Conservation (phyloP, 2,113 vertebrate genomes). For the Myotis lucifugus region DNA sequence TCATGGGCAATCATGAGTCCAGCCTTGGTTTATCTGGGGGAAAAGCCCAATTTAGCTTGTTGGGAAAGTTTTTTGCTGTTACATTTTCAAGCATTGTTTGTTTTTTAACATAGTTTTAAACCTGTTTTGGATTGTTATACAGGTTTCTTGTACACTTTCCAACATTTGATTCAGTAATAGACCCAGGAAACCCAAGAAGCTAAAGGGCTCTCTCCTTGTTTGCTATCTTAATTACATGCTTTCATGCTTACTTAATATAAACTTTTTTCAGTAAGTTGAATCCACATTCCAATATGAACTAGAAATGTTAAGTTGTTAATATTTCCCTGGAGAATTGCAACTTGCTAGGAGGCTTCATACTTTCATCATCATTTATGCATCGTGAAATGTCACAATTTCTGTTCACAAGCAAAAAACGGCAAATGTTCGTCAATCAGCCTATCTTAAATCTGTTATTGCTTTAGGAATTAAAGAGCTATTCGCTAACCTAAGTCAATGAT, state of each 20-base stretch:
- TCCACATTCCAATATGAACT: slow-evolving; percentile 49
- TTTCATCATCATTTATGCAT: slow-evolving; percentile 74
- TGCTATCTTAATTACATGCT: slow-evolving; percentile 55
- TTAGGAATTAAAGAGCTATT: slow-evolving; percentile 58
- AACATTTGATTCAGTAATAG: slow-evolving; percentile 12
- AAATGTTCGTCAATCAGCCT: slow-evolving; percentile 62
- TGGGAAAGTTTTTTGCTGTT: not conserved
- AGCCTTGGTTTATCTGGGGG: not conserved
- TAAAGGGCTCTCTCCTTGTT: not conserved
- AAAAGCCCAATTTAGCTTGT: not conserved
- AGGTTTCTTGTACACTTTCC: not conserved
- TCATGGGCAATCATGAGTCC: not conserved
- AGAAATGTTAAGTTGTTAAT: slow-evolving; percentile 68
- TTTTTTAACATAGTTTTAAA: slow-evolving; percentile 2
- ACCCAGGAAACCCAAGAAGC: slow-evolving; percentile 25
- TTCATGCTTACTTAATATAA: slow-evolving; percentile 44
- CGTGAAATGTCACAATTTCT: slow-evolving; percentile 78
- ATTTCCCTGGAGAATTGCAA: slow-evolving; percentile 60
- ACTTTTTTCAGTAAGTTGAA: slow-evolving; percentile 58
- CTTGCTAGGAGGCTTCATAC: slow-evolving; percentile 61
- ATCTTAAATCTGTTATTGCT: slow-evolving; percentile 65
- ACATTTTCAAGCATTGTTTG: not conserved
- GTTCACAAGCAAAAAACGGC: slow-evolving; percentile 58
- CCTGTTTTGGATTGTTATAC: slow-evolving; percentile 6
- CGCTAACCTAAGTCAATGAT: slow-evolving; percentile 53